Evolutionary conservation across 2,797 vertebrate species (phyloP).

Genomic region (Amphiprion clarkii): DNA sequence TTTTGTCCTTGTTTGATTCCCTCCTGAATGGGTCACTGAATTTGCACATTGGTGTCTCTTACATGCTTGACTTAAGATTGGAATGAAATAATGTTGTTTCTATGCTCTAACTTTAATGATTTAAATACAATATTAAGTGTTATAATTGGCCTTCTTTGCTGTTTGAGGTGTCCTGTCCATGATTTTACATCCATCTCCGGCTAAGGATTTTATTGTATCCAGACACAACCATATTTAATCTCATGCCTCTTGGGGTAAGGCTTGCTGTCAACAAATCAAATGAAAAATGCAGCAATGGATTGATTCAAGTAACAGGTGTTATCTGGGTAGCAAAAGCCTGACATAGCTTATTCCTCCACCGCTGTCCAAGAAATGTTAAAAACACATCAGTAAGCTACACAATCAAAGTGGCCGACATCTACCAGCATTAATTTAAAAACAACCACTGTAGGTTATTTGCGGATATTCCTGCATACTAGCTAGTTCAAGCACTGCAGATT

Average conservation of each 20-base stretch:
- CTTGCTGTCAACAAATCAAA: constrained; percentile 6
- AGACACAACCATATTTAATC: neutral
- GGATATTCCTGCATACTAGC: neutral
- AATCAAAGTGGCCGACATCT: neutral
- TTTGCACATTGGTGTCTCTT: no score
- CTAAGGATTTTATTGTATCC: neutral
- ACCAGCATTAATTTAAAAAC: neutral
- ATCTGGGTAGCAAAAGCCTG: neutral
- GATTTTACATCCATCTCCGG: neutral
- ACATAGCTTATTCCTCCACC: neutral
- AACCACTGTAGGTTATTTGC: constrained; percentile 11
- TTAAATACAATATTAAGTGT: no score
- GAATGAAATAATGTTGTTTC: no score
- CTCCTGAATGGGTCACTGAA: no score
- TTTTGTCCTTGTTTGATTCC: no score
- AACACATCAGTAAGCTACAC: no score
- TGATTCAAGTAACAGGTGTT: neutral
- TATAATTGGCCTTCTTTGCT: no score
- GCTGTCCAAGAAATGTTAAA: neutral
- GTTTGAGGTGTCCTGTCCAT: no score
- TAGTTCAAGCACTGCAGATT: neutral
- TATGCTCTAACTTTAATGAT: no score
- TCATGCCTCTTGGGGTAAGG: neutral
- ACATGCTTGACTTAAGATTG: no score
- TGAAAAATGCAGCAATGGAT: constrained; percentile 7